phyloP scores from a whole-genome alignment of 2,797 vertebrate genomes.

The Phoxinus dragarum region DNA sequence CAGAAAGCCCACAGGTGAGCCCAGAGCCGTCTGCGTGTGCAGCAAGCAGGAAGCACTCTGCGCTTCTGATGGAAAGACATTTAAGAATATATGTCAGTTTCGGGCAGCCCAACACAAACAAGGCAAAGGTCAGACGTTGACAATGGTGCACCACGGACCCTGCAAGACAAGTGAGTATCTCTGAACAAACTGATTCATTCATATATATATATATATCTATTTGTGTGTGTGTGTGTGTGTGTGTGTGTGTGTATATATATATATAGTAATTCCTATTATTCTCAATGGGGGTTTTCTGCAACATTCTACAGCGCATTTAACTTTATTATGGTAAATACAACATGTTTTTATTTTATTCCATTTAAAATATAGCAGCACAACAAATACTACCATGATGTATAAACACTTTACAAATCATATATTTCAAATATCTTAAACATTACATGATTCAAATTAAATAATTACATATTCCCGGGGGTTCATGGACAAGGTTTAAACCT shows the following conservation, averaged over 20 bases:
- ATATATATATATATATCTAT: neutral
- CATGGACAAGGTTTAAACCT: no score
- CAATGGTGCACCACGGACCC: slow-evolving; percentile 60
- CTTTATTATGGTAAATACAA: neutral
- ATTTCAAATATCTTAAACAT: neutral
- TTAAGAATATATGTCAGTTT: slow-evolving; percentile 66
- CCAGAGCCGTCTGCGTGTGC: slow-evolving; percentile 64
- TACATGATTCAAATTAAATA: neutral
- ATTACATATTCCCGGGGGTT: no score
- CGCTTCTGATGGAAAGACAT: slow-evolving; percentile 67
- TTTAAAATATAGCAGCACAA: neutral
- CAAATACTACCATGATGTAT: neutral
- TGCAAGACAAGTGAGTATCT: slow-evolving; percentile 66
- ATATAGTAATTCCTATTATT: neutral
- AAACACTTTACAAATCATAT: neutral
- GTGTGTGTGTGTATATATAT: neutral
- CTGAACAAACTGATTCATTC: neutral
- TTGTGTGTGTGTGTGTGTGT: no score
- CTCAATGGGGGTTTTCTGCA: neutral
- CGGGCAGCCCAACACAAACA: slow-evolving; percentile 54
- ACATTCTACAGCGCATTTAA: neutral
- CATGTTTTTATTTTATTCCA: neutral
- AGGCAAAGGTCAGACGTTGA: slow-evolving; percentile 49
- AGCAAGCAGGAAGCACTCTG: slow-evolving; percentile 63
- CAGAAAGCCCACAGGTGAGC: slow-evolving; percentile 43